These are phyloP conservation scores for Barnardius zonarius DNA, from an alignment of 2,113 vertebrate species.

Conservation along the genomic window DNA sequence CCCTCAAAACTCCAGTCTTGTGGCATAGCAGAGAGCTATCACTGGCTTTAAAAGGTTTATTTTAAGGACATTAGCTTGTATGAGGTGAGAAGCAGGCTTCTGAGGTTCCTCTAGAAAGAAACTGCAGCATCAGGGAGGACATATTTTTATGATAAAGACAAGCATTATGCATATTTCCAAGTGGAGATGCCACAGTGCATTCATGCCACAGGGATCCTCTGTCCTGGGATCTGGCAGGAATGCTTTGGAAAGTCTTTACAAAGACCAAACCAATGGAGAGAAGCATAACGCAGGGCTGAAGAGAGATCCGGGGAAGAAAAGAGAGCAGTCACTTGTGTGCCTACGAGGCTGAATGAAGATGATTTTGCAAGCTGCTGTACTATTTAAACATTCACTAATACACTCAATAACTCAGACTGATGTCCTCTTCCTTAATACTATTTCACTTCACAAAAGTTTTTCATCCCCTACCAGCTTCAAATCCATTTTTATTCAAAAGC, in stretches of 20 bases:
- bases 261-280: background rate
- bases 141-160: background rate
- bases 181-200: background rate
- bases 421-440: background rate
- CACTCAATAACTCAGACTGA: background rate
- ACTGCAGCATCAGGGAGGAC: background rate
- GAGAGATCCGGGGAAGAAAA: background rate
- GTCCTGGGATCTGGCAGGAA: background rate
- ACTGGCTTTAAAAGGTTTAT: background rate
- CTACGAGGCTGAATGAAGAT: background rate
- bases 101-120: background rate
- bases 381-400: background rate
- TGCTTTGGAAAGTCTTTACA: background rate
- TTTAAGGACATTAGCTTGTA: background rate
- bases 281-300: background rate
- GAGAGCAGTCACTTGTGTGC: background rate
- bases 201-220: fast-evolving
- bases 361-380: background rate
- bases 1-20: background rate
- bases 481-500: background rate
- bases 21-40: background rate
- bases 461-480: background rate
- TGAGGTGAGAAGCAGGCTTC: background rate
- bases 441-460: background rate
- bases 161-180: background rate